A percentile compares a stretch with the other conserved stretches of the same genome.
Conservation (phyloP, 2,797 vertebrate species). For the Sciaenops ocellatus region DNA sequence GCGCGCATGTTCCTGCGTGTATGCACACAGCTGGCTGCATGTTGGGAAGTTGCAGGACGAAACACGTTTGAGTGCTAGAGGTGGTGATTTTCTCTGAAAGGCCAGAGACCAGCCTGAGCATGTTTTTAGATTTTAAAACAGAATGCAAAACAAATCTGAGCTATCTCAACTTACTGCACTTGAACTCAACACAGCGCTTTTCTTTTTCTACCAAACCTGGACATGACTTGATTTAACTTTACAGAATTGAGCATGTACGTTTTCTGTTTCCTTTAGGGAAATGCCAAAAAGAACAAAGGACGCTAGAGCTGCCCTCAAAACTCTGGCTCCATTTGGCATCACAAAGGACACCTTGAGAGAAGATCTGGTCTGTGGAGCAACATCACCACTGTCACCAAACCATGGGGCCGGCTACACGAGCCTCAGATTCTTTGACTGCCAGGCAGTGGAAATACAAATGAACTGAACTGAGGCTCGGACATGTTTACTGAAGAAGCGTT, state of each 20-base stretch:
- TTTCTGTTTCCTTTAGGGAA: constrained; percentile 87
- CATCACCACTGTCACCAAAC: constrained; percentile 45
- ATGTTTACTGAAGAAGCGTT: constrained; percentile 56
- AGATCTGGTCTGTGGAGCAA: constrained; percentile 46
- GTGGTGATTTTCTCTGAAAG: constrained; percentile 57
- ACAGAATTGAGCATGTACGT: neutral
- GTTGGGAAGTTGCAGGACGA: constrained; percentile 57
- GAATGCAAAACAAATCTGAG: constrained; percentile 8
- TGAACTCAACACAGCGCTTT: constrained; percentile 24
- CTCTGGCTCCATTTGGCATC: constrained; percentile 55
- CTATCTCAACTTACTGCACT: neutral
- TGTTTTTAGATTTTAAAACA: constrained; percentile 39
- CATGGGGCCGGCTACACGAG: constrained; percentile 43
- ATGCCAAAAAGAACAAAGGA: constrained; percentile 96
- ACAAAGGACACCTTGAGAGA: constrained; percentile 45
- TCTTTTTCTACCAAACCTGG: neutral
- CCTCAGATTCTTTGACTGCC: constrained; percentile 48
- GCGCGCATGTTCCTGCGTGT: constrained; percentile 62
- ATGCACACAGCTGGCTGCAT: constrained; percentile 27
- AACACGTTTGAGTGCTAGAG: constrained; percentile 58
- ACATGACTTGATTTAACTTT: neutral
- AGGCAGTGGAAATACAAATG: constrained; percentile 40
- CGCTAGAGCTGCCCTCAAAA: constrained; percentile 83
- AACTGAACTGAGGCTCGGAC: constrained; percentile 45
- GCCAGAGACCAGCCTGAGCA: constrained; percentile 54